Conservation (phyloP, 2,888 invertebrate species). For the Lordiphosa andalusiaca region DNA sequence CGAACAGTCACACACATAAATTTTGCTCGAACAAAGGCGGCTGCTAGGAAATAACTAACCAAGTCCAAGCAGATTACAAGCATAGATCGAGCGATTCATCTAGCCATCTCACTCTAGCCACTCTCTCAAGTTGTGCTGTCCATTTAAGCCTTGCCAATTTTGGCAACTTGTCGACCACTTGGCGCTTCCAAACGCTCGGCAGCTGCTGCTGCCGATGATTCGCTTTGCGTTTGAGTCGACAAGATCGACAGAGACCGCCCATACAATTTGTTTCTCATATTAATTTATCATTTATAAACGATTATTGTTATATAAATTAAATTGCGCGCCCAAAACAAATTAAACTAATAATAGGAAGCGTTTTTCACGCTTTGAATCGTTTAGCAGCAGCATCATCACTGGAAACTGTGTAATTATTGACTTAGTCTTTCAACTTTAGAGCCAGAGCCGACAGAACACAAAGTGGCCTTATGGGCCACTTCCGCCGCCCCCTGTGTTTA, state of each 20-base stretch:
- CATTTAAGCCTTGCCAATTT: conserved; percentile 75
- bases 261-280: conserved; percentile 67
- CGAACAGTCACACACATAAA: conserved; percentile 37
- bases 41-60: conserved; percentile 58
- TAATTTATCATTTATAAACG: conserved; percentile 72
- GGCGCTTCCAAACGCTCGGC: conserved; percentile 14
- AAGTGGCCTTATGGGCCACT: conserved; percentile 29
- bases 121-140: conserved; percentile 23
- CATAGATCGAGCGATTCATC: conserved; percentile 12
- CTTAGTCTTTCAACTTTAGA: conserved; percentile 48
- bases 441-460: conserved; percentile 37
- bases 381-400: conserved; percentile 12
- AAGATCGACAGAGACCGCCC: conserved; percentile 49
- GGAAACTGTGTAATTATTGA: conserved; percentile 51
- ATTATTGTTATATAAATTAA: conserved; percentile 70
- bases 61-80: conserved; percentile 27
- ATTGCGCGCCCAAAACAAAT: conserved; percentile 70
- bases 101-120: background rate
- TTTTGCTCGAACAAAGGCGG: conserved; percentile 47
- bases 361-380: conserved; percentile 60
- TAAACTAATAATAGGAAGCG: conserved; percentile 68
- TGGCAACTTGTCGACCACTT: conserved; percentile 70
- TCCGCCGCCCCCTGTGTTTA: conserved; percentile 37
- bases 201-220: conserved; percentile 1
- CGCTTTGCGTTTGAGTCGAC: conserved; percentile 10